Percentiles rank a stretch among this genome's conserved stretches.
These are phyloP conservation scores for Ifrita kowaldi DNA, from an alignment of 2,113 vertebrate genomes.

Conservation along the genomic window DNA sequence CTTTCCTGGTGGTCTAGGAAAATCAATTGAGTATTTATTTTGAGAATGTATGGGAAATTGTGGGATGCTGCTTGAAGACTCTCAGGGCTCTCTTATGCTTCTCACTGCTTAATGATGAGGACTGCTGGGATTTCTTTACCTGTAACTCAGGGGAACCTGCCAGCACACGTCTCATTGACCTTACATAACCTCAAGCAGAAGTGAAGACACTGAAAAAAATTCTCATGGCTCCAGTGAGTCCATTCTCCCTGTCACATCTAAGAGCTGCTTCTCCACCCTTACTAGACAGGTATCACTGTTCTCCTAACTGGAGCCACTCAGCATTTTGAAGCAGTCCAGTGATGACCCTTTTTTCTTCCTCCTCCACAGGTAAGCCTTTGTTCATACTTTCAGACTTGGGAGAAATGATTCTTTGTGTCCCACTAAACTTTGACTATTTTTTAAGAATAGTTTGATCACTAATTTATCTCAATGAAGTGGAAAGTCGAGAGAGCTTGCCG, in stretches of 20 bases:
- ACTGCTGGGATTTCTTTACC: neutral
- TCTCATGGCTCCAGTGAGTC: neutral
- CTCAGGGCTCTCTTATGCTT: neutral
- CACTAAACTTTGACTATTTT: neutral
- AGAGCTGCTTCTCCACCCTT: neutral
- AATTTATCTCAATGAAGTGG: neutral
- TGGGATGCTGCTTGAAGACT: neutral
- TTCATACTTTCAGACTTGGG: neutral
- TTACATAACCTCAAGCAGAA: neutral
- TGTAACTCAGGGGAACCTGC: neutral
- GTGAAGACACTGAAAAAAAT: neutral
- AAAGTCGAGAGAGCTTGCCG: neutral
- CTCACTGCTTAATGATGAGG: neutral
- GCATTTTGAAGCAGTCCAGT: neutral
- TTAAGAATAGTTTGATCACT: neutral
- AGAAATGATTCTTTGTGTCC: neutral
- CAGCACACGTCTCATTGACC: neutral
- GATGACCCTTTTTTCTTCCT: neutral
- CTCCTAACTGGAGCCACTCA: neutral
- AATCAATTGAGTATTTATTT: neutral
- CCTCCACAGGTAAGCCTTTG: neutral
- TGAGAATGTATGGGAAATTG: neutral
- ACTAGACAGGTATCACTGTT: neutral
- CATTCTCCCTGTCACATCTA: neutral
- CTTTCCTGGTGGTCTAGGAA: neutral